Evolutionary conservation across 2,797 vertebrate species (phyloP), one percentile per base, ranked within the genome.

Genomic region (Tenualosa thibaudeaui): DNA sequence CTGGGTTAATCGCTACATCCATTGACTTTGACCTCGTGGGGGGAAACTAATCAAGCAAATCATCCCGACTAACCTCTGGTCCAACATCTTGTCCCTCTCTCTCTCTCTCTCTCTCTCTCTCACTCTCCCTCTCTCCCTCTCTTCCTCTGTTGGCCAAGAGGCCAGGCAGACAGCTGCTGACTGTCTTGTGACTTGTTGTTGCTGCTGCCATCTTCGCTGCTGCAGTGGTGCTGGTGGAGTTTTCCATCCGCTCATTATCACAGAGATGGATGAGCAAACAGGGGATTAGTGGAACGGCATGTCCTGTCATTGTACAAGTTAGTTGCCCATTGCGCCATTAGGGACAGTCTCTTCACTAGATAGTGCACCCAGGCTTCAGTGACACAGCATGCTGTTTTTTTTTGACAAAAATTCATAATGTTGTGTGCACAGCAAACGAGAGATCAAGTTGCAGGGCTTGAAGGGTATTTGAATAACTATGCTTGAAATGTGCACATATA

Each of bases 11-110:
- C 40, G 71, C 71, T 78, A 78, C 40, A 78, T 78, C 71, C 78
- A 88, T 81, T 87, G 83, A 88, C 87, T 87, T 87, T 89, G 87
- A 84, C 84, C 83, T 83, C 82, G 65, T 81, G 6, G 82, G 53
- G 19, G 83, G 81, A 22, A 78, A 17, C 68, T 84, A 85, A 87
- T 75, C 54, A 46, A 51, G 24, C 24, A 60, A 75, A 81, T 83
- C 40, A 84, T 83, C 50, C 24, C 15, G 31, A 65, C 17, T 49
- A 49, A 46, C 81, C 82, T 37, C 54, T 86, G 83, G 86, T 83
- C 62, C 26, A 24, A 51, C 56, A 37, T 0, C 84, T 58, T 9
- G 43, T 81, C 75, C 86, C 84, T 86, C 37, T 37, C 65, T 71
- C 65, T 15, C 51, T 53, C 51, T 22, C 54, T 56, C 54, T 19